Base-by-base conservation (phyloP, 2,888 invertebrate genomes). In the Agrotis segetum region DNA sequence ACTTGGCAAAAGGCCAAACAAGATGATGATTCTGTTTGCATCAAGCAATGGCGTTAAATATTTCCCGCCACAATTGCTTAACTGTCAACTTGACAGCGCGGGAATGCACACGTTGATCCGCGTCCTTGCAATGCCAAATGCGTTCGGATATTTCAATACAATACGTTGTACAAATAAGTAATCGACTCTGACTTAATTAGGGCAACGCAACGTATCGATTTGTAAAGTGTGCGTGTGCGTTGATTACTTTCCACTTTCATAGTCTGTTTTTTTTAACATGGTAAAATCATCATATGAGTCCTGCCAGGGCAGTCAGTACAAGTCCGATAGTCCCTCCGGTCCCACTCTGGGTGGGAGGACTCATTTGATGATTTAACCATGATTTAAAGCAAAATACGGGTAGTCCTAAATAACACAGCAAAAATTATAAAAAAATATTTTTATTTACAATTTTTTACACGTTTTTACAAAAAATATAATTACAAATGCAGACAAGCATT, bases 381-480 rank as follows among this genome's bases (percentile, higher is more conserved):
- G 40, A 40, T 9, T n/a, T n/a, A 40, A 40, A 40, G 2, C 7
- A 7, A 40, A 40, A 40, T 40, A 40, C 11, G 9, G 11, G 40
- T 40, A 40, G 6, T 34, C 34, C 11, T 40, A 34, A 68, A 34
- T 17, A 34, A 69, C 1, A 44, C 7, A 49, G 14, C 9, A 19
- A 40, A 24, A 50, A 49, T 56, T 53, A 67, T 56, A 76, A 73
- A 78, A 82, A 84, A 59, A 77, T 79, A 69, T 89, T 1, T 40
- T 87, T 89, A 89, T 89, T 88, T 88, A 89, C 88, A 89, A 67
- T 71, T 82, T 84, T 87, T 81, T 85, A 85, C 85, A 88, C 74
- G 72, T 81, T 85, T 83, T 84, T 84, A 83, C 79, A 83, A 79
- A 82, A 61, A 67, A 70, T 71, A 80, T 69, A 65, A 68, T 73